A percentile compares a stretch with the other conserved stretches of the same genome.
Conservation (phyloP, 2,113 vertebrate species). For the Mystacornis crossleyi region DNA sequence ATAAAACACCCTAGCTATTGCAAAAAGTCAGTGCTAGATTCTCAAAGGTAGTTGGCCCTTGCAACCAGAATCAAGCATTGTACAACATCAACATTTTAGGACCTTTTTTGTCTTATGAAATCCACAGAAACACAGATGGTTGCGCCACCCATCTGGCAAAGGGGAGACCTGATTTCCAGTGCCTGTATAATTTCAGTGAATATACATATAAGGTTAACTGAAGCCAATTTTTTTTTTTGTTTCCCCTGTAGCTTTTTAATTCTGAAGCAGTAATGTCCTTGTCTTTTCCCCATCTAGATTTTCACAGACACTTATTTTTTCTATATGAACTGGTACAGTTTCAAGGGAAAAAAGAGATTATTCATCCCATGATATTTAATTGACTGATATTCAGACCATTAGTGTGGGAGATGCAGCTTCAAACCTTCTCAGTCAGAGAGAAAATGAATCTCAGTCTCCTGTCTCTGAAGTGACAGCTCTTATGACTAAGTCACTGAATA, state of each 20-base stretch:
- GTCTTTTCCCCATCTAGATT: not conserved
- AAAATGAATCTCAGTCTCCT: not conserved
- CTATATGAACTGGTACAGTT: not conserved
- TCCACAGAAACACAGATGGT: constrained; percentile 15
- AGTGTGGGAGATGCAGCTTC: not conserved
- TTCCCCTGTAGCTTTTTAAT: not conserved
- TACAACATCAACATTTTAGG: not conserved
- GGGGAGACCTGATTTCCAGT: not conserved
- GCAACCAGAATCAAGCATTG: not conserved
- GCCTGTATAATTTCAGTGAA: not conserved
- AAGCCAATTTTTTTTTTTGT: not conserved
- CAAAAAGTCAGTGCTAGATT: not conserved
- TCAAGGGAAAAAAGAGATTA: not conserved
- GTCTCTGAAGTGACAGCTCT: not conserved
- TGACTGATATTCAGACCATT: not conserved
- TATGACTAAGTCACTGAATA: not conserved
- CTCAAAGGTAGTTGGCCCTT: not conserved
- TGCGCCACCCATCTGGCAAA: constrained; percentile 6
- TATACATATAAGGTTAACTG: not conserved
- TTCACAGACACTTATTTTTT: not conserved
- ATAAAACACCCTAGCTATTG: not conserved
- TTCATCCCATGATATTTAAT: not conserved
- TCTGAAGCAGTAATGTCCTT: not conserved
- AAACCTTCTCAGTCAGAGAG: not conserved
- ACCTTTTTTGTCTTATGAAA: not conserved